Conservation (phyloP, 2,888 invertebrate species). For the Cheiracanthium punctorium region DNA sequence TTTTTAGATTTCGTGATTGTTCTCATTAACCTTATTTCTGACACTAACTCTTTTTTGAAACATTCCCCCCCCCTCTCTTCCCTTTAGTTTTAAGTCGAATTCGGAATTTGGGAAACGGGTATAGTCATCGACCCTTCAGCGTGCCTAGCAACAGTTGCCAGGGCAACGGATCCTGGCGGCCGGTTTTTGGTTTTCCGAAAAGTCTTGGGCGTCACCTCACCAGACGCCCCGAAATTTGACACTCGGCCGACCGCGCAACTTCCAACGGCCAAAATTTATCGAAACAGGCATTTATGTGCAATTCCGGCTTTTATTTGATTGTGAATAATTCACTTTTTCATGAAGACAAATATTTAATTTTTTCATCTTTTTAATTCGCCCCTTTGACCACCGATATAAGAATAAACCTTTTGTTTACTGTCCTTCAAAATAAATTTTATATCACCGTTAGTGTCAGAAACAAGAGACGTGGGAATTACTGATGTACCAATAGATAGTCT, state of each 20-base stretch:
- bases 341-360: no score
- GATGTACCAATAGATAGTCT: no score
- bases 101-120: constrained; percentile 18
- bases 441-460: no score
- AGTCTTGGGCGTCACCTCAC: constrained; percentile 57
- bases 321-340: no score
- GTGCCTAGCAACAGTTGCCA: constrained; percentile 28
- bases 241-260: constrained; percentile 22
- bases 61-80: not conserved
- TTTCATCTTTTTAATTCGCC: no score
- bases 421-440: no score
- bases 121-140: constrained; percentile 23
- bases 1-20: constrained; percentile 1
- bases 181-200: not conserved
- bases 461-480: no score
- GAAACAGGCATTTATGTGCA: not conserved
- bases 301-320: no score
- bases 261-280: not conserved
- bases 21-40: not conserved
- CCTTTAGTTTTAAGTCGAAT: not conserved
- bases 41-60: not conserved
- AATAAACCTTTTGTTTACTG: no score
- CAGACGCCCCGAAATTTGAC: constrained; percentile 44
- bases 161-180: constrained; percentile 30
- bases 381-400: no score